Evolutionary conservation across 2,888 invertebrate species (phyloP).

Genomic region (Limenitis camilla): DNA sequence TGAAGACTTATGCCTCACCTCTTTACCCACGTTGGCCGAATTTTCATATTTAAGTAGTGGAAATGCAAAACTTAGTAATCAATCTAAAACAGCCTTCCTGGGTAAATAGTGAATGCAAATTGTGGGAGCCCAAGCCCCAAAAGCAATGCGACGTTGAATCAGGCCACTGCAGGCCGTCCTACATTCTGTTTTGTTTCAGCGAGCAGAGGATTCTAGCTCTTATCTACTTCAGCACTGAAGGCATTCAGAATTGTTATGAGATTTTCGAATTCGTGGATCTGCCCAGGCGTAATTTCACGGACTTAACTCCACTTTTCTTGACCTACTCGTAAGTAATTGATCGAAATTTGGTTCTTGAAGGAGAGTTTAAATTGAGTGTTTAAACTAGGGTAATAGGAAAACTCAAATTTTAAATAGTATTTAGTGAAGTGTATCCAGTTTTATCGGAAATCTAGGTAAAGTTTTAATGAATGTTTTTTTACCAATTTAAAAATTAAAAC

Average conservation of each 20-base stretch:
- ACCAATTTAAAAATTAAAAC: no score
- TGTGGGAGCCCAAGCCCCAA: constrained; percentile 19
- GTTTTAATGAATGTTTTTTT: no score
- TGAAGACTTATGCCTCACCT: no score
- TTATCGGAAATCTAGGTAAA: no score
- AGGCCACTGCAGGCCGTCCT: constrained; percentile 65
- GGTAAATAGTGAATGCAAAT: constrained; percentile 15
- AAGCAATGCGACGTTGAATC: constrained; percentile 47
- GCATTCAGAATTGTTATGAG: constrained; percentile 25
- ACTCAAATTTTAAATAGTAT: no score
- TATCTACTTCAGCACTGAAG: constrained; percentile 28
- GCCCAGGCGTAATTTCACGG: constrained; percentile 25
- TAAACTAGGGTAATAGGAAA: no score
- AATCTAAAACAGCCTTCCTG: constrained; percentile 5
- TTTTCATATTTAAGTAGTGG: not conserved
- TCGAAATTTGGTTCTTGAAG: not conserved
- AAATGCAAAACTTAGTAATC: not conserved
- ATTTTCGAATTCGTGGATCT: constrained; percentile 26
- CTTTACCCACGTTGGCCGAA: no score
- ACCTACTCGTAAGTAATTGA: constrained; percentile 18
- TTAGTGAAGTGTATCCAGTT: no score
- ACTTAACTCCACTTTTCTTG: constrained; percentile 30
- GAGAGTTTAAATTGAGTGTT: not conserved
- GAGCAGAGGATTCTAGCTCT: constrained; percentile 39
- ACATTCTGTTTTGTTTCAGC: constrained; percentile 49